Conservation (phyloP, 1,140 invertebrate species). For the Potamilus streckersoni region DNA sequence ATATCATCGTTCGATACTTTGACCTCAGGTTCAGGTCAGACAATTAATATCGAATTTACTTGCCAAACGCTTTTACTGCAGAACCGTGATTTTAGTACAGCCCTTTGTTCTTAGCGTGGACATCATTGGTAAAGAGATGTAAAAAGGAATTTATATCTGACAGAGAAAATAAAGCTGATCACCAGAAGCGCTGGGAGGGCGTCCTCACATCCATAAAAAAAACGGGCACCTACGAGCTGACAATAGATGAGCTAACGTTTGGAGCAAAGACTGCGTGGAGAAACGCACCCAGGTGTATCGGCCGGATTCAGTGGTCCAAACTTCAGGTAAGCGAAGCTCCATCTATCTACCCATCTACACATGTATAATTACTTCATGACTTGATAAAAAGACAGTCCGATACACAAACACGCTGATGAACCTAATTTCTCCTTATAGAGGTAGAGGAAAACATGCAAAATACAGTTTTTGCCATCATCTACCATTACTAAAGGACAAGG, state of each 20-base stretch:
- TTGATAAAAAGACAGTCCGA: too few species aligned
- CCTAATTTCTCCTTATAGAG: too few species aligned
- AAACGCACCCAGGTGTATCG: constrained; percentile 92
- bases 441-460: too few species aligned
- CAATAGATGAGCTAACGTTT: constrained; percentile 91
- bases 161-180: constrained; percentile 63
- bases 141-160: neutral
- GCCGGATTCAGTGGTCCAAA: constrained; percentile 96
- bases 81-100: neutral
- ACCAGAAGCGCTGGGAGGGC: constrained; percentile 79
- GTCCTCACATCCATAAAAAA: constrained; percentile 76
- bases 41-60: neutral
- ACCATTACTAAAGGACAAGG: too few species aligned
- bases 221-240: constrained; percentile 84
- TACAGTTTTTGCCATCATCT: too few species aligned
- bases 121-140: neutral
- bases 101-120: neutral
- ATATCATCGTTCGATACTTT: too few species aligned
- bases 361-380: too few species aligned
- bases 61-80: too few species aligned
- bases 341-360: too few species aligned
- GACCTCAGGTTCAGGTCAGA: too few species aligned
- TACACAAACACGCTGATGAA: too few species aligned
- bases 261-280: constrained; percentile 95
- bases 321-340: constrained; percentile 78